Evolutionary conservation across 2,888 invertebrate species (phyloP), one percentile per base, ranked within the genome.

Genomic region (Malacosoma neustria): DNA sequence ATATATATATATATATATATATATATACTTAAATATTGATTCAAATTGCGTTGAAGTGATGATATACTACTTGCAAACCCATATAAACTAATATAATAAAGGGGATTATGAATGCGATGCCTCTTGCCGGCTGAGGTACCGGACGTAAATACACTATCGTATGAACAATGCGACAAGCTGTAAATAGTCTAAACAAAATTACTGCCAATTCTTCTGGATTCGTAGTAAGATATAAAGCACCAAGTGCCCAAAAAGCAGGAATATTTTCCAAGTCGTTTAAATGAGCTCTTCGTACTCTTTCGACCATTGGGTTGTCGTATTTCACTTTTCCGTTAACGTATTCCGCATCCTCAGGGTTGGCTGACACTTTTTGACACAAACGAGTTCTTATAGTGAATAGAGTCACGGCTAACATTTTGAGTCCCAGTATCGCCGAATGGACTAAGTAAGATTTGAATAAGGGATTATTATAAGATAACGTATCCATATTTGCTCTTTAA

Each of bases 181-280:
- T 82, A 59, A 87, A 91, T 4, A 82, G 57, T 14, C 90, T 62
- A 60, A 82, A 82, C 31, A 85, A 59, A 5, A 74, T 44, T 12
- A 59, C 63, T 3, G 82, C 79, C 68, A 65, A 72, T 11, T 62
- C 61, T 0, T 49, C 57, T 0, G 92, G 92, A 1, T 77, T 76
- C 0, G 90, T 91, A 14, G 88, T 74, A 39, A 90, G 57, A 71
- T 91, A 93, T 38, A 89, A 61, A 3, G 88, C 81, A 3, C 87
- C 89, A 15, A 89, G 65, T 9, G 90, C 53, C 62, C 91, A 84
- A 61, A 92, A 93, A 1, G 88, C 81, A 0, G 89, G 85, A 37
- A 93, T 91, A 63, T 92, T 93, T 70, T 92, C 92, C 65, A 92
- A 60, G 61, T 93, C 92, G 56, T 93, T 93, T 50, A 88, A 76